Base-by-base conservation (phyloP, 2,113 vertebrate species). In the Tinamus guttatus region DNA sequence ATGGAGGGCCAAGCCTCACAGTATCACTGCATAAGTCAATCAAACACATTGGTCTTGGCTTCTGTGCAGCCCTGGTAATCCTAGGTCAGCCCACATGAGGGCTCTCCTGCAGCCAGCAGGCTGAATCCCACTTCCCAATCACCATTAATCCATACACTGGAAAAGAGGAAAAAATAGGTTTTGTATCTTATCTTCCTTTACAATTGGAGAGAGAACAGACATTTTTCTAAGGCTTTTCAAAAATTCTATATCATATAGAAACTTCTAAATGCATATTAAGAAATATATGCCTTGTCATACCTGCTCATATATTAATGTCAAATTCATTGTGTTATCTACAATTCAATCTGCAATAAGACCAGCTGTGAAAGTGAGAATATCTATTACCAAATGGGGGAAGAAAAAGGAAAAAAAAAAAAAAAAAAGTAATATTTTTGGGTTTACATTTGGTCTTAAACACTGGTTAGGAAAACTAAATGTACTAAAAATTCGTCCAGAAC, bases 321-420 rank as follows among this genome's bases (percentile, higher is more conserved):
- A 1, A 0, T 60, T 63, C 41, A 27, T 4, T 2, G 28, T 13
- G 24, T 18, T 52, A 47, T 73, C 84, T 85, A 36, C 52, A 91
- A 87, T 77, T 6, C 4, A 28, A 91, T 15, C 54, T 54, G 68
- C 54, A 49, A 32, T 6, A 11, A 90, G 14, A 74, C 19, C 15
- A 59, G 54, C 27, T 49, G 85, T 3, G 4, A 32, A 83, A 89
- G 3, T 75, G 6, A 78, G 82, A 74, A 30, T 28, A 80, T 4
- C 30, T 68, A 62, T 41, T 79, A 60, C 21, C 22, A 43, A n/a
- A n/a, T n/a, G n/a, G n/a, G n/a, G n/a, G n/a, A n/a, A n/a, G n/a
- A n/a, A n/a, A 84, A 56, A 76, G 36, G 89, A 96, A 90, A 49
- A 49, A 49, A 47, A 96, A 92, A 40, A 40, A 40, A 40, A 41